Base-by-base conservation (phyloP, 2,888 invertebrate genomes). In the Caenorhabditis sp. region DNA sequence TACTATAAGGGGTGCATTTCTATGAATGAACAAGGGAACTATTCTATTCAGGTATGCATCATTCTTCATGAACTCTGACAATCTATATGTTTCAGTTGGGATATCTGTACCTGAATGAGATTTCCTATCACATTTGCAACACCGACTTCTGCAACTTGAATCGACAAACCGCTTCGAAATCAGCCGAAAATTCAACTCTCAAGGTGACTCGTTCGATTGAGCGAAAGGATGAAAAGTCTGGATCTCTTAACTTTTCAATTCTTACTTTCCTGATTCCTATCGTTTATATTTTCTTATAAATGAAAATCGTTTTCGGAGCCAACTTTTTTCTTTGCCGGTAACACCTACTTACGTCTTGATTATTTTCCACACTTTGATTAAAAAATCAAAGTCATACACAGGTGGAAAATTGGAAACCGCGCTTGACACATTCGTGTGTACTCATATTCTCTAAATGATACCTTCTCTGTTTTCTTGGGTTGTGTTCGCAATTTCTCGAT, bases 1-100 rank as follows among this genome's bases (percentile, higher is more conserved):
- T 73, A 61, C n/a, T 73, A 73, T 19, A 73, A 73, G 38, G 72
- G 72, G 26, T 73, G 72, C 26, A 73, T 73, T n/a, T 59, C 72
- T 10, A 38, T 61, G 7, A 73, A 73, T 73, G 72, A 73, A 16
- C 49, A 49, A 7, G 72, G 72, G 38, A 38, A 49, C 16, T 47
- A 73, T 28, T 19, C 12, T 4, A 51, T 66, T 26, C 47, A 35
- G 38, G 61, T 73, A 28, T 35, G 61, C 4, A 22, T 19, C 31
- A 1, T 38, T 2, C 10, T 0, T 4, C 10, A 7, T 16, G n/a
- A 3, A 44, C 7, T n/a, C 31, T 1, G 38, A 19, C 10, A 22
- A 5, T 2, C 2, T 0, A 8, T 22, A 28, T 14, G 24, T 75
- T 75, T 44, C 69, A 77, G 69, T 31, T 77, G 1, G 77, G 77